Evolutionary conservation across 2,113 vertebrate species (phyloP).

Genomic region (Charina bottae): DNA sequence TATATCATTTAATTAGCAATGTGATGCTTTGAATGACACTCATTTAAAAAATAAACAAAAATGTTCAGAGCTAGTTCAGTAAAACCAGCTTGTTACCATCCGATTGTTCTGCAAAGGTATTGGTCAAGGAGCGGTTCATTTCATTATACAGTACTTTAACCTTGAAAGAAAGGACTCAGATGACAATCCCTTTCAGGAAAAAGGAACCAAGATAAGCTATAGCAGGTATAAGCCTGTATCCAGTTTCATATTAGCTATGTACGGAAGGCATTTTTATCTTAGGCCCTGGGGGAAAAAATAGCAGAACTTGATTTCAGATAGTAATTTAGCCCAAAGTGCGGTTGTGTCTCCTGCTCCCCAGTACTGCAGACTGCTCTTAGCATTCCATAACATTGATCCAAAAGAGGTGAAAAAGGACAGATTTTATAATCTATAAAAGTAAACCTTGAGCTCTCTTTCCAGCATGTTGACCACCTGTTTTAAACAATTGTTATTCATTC

Average conservation of each 20-base stretch:
- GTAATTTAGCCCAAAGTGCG: neutral
- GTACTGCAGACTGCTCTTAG: neutral
- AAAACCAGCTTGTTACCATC: neutral
- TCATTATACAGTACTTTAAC: neutral
- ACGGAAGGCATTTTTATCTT: neutral
- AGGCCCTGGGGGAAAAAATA: neutral
- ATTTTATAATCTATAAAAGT: neutral
- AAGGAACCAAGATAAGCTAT: neutral
- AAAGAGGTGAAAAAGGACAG: neutral
- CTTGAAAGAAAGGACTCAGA: neutral
- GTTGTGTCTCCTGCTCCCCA: neutral
- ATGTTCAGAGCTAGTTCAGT: neutral
- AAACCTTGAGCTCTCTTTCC: neutral
- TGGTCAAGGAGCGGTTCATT: neutral
- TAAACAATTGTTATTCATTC: neutral
- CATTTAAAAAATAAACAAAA: neutral
- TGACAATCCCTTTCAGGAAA: neutral
- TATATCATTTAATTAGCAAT: conserved; percentile 1
- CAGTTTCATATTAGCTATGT: neutral
- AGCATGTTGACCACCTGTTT: neutral
- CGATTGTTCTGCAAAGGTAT: conserved; percentile 4
- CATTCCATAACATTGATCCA: neutral
- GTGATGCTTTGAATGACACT: neutral
- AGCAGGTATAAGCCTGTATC: neutral
- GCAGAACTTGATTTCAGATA: neutral